Evolutionary conservation across 1,140 invertebrate genomes (phyloP).

Genomic region (Dermatophagoides farinae): DNA sequence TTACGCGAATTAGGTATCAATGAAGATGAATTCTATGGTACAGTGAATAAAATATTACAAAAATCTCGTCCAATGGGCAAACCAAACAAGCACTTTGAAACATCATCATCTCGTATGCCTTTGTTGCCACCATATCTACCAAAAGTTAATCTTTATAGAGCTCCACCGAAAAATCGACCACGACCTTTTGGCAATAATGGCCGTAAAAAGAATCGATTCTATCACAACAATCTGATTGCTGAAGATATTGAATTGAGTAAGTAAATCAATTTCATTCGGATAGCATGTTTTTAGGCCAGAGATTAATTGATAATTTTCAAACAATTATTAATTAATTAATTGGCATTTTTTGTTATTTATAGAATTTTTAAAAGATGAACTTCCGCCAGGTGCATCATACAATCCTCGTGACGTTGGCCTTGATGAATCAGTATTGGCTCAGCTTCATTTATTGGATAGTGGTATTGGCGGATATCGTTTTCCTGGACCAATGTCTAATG

Average conservation of each 20-base stretch:
- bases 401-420: conserved; percentile 11
- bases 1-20: conserved; percentile 2
- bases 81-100: background rate
- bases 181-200: background rate
- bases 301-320: background rate
- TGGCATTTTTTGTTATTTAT: background rate
- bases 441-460: background rate
- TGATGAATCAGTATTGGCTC: conserved; percentile 9
- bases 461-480: conserved; percentile 6
- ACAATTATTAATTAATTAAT: conserved; percentile 1
- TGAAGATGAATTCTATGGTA: conserved; percentile 5
- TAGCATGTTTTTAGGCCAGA: background rate
- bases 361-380: conserved; percentile 4
- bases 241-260: conserved; percentile 6
- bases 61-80: background rate
- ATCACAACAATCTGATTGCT: background rate
- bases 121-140: background rate
- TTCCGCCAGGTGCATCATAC: conserved; percentile 11
- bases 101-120: background rate
- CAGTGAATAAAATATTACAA: conserved; percentile 2
- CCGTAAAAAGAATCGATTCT: background rate
- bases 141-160: background rate
- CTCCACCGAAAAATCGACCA: background rate
- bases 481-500: background rate
- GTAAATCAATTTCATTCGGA: background rate